Evolutionary conservation across 2,113 vertebrate genomes (phyloP), one percentile per base, ranked within the genome.

Genomic region (Bathybates hornii): DNA sequence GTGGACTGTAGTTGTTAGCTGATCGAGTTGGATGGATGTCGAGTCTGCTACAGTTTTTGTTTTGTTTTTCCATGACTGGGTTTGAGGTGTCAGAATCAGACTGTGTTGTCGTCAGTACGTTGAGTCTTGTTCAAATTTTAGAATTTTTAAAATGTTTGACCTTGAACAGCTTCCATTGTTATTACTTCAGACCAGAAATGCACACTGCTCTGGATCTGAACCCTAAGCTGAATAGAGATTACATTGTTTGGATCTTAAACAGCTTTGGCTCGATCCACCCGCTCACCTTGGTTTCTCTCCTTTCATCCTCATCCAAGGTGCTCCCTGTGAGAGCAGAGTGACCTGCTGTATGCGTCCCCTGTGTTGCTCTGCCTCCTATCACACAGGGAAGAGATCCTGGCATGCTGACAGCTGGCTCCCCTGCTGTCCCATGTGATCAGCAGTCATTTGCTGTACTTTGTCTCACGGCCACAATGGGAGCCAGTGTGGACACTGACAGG

Each of bases 381-480:
- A 84, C 80, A 86, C 53, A 71, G 86, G 73, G 89, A 82, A 52
- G 10, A 56, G 86, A 85, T 78, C 50, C 86, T 94, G 94, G 94
- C 93, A 87, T 89, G 79, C 81, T 87, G 88, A 94, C 94, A 94
- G 90, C 92, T 92, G 86, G 92, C 87, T 86, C 80, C 84, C 86
- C 89, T 34, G 68, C 83, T 87, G 90, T 92, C 87, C 89, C 84
- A 73, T 4, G 88, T 93, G 93, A 95, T 94, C 92, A 91, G 85
- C 84, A 92, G 91, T 92, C 91, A 88, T 95, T 95, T 91, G 92
- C 91, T 93, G 87, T 92, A 79, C 91, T 87, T 84, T 90, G 94
- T 93, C 89, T 87, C 93, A 41, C 82, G 56, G 92, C 85, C 87
- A 73, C 86, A 17, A 36, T 82, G 87, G 81, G 78, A 85, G 91